Evolutionary conservation across 2,888 invertebrate genomes (phyloP), one percentile per base, ranked within the genome.

Genomic region (Hypsopygia costalis): DNA sequence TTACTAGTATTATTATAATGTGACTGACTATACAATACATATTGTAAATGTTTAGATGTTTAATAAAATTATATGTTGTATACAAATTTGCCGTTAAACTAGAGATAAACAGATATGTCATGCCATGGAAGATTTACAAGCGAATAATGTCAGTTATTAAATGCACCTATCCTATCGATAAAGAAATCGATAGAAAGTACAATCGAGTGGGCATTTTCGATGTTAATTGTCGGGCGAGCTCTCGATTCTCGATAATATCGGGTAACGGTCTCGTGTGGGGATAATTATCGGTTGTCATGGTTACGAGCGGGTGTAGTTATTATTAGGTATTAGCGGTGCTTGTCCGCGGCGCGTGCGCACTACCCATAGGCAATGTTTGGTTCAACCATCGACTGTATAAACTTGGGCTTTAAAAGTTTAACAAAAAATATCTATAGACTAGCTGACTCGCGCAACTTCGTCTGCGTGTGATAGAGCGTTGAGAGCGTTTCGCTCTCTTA

Each of bases 311-410:
- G 20, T 37, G 9, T 25, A 38, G 38, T 38, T 38, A 27, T 39
- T 39, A 39, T 39, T 38, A 38, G 38, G 20, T 33, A 39, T 39
- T 39, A 39, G 38, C 28, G 33, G 39, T 27, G 39, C 20, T 28
- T 28, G 33, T 10, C 12, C 39, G 16, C 4, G 39, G 39, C 39
- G 39, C 39, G 39, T 39, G 39, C 39, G 22, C 32, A 11, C 29
- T 16, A 16, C 31, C 38, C 33, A 39, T 33, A 33, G 39, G 39
- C 39, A 27, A 7, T 33, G 11, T 12, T 33, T 10, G 27, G 6
- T 5, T 32, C 4, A 2, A 8, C 33, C 16, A 39, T 25, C 4
- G 27, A 22, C 1, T 29, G 20, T 20, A n/a, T 12, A 20, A 25
- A 32, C 25, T 38, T 25, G 5, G 11, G 25, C 11, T 3, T 16